A percentile compares a stretch with the other conserved stretches of the same genome.
phyloP scores from a whole-genome alignment of 2,888 invertebrate species.

The Drosophila quinaria region DNA sequence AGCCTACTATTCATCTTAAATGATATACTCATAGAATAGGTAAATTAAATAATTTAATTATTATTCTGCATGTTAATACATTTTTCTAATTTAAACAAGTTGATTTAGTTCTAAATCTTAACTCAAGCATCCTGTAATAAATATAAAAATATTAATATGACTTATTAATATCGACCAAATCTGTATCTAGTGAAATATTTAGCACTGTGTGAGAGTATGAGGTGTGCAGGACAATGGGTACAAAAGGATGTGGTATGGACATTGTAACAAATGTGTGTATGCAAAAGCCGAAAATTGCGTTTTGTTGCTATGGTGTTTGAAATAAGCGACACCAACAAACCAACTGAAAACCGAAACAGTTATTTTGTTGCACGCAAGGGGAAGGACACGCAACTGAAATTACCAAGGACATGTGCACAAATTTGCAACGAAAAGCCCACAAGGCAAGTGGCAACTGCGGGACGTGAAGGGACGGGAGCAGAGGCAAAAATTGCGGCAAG shows the following conservation, averaged over 20 bases:
- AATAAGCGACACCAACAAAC: conserved; percentile 47
- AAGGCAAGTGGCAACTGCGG: conserved; percentile 21
- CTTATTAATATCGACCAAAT: conserved; percentile 7
- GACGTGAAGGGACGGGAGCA: conserved; percentile 7
- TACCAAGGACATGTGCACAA: conserved; percentile 68
- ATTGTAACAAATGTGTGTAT: conserved; percentile 55
- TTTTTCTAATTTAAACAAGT: neutral
- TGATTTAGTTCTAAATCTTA: neutral
- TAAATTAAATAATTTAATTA: neutral
- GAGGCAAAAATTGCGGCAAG: conserved; percentile 46
- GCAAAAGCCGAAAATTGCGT: conserved; percentile 64
- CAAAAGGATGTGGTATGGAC: conserved; percentile 32
- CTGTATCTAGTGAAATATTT: conserved; percentile 35
- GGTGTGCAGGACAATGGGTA: conserved; percentile 33
- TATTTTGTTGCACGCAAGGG: conserved; percentile 71
- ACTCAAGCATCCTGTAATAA: neutral
- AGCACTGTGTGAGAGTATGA: conserved; percentile 25
- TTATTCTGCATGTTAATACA: neutral
- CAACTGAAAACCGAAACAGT: conserved; percentile 52
- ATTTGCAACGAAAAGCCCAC: conserved; percentile 52
- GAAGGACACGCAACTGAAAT: conserved; percentile 70
- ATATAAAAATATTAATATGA: neutral
- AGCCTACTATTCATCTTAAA: neutral
- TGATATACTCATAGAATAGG: neutral
- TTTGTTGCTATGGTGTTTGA: conserved; percentile 64